Conservation (phyloP, 2,888 invertebrate genomes). For the Ichneumon xanthorius region DNA sequence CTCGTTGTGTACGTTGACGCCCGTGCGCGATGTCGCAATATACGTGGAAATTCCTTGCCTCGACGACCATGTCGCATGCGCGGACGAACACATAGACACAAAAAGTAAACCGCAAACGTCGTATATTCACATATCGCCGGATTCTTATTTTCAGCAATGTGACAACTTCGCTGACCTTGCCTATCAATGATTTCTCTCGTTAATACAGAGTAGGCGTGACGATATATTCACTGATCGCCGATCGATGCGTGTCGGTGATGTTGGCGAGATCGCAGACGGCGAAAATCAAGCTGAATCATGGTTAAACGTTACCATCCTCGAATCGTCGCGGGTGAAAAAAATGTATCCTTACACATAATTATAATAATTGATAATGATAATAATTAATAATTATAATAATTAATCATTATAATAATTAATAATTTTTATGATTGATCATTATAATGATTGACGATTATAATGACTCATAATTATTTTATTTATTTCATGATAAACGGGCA, state of each 20-base stretch:
- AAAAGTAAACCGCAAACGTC: neutral
- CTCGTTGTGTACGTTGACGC: neutral
- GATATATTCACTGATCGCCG: neutral
- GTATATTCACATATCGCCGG: neutral
- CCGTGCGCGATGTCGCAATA: neutral
- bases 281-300: neutral
- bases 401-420: too few species aligned
- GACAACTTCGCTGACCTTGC: neutral
- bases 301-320: neutral
- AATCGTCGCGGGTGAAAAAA: too few species aligned
- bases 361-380: too few species aligned
- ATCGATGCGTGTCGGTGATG: neutral
- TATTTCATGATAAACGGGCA: too few species aligned
- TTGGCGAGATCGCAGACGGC: neutral
- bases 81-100: neutral
- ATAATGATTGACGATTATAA: too few species aligned
- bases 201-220: neutral
- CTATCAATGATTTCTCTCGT: neutral
- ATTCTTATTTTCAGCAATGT: neutral
- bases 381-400: too few species aligned
- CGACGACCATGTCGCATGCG: neutral
- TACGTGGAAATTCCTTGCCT: neutral
- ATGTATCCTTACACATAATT: neutral
- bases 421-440: too few species aligned
- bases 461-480: too few species aligned